Evolutionary conservation across 2,797 vertebrate species (phyloP), one percentile per base, ranked within the genome.

Genomic region (Microchirus variegatus): DNA sequence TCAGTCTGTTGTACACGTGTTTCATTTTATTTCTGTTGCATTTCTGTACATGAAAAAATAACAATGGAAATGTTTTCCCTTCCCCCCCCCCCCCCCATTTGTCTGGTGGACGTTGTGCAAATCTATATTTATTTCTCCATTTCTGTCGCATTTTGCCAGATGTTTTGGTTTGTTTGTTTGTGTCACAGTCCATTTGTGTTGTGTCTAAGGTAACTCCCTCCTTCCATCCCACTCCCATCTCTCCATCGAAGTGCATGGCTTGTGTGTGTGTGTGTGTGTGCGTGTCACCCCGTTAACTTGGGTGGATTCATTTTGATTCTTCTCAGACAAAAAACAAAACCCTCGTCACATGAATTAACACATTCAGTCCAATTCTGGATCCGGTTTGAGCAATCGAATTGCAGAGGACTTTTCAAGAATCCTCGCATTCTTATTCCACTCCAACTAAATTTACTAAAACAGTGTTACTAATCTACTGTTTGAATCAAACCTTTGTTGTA

Each of bases 401-500:
- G 77, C 87, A 86, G 85, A 91, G 83, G 89, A 92, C 84, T 90
- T 91, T 89, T 80, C 86, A 87, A 87, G 83, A 89, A 83, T 87
- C 83, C 87, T 89, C 77, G 81, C 67, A 59, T 67, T 59, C 59
- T 73, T 51, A 43, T 70, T 71, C 67, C 73, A 73, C 79, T 81
- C 52, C 56, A 52, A 89, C 87, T 75, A 91, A 93, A 90, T 90
- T 89, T 82, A 90, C 88, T 89, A 90, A 92, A 92, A 90, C 82
- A 71, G 70, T 88, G 84, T 92, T 90, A 93, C 93, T 93, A 93
- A 93, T 93, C 82, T 86, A 79, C 77, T 89, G 85, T 92, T 90
- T 86, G 77, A 92, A 92, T 85, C 82, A 91, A 92, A 93, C 85
- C 86, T 91, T 89, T 92, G 91, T 93, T 93, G 84, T 93, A 93